phyloP scores from a whole-genome alignment of 2,888 invertebrate genomes.

The Bellardia bayeri region DNA sequence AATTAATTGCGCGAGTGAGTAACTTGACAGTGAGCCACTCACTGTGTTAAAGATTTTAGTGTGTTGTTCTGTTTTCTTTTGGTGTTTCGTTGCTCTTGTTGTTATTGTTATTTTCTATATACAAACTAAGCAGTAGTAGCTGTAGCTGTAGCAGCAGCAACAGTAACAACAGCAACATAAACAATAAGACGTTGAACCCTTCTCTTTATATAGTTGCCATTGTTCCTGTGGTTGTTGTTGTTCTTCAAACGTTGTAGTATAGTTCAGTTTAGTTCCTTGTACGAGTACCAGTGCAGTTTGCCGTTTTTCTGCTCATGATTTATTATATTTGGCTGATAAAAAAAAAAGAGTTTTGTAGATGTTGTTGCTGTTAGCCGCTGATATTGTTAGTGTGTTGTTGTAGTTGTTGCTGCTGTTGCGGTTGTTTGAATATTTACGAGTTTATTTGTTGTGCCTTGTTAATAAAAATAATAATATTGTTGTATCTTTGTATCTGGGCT shows the following conservation, averaged over 20 bases:
- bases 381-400: conserved; percentile 39
- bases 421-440: conserved; percentile 72
- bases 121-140: conserved; percentile 19
- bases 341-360: conserved; percentile 57
- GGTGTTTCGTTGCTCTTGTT: background rate
- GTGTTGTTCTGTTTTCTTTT: conserved; percentile 25
- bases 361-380: conserved; percentile 43
- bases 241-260: conserved; percentile 65
- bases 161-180: conserved; percentile 29
- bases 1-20: conserved; percentile 81
- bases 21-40: conserved; percentile 77
- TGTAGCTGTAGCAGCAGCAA: background rate
- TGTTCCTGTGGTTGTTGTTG: conserved; percentile 17
- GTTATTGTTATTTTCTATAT: conserved; percentile 52
- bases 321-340: conserved; percentile 71
- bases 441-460: conserved; percentile 72
- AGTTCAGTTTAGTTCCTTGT: conserved; percentile 52
- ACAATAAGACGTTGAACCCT: conserved; percentile 65
- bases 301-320: conserved; percentile 69
- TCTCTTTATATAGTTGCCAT: conserved; percentile 19
- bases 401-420: conserved; percentile 51
- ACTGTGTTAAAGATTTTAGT: conserved; percentile 71
- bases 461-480: conserved; percentile 67
- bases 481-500: conserved; percentile 64
- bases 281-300: conserved; percentile 48